A percentile compares a stretch with the other conserved stretches of the same genome.
Conservation (phyloP, 2,888 invertebrate species). For the Caenorhabditis sp. region DNA sequence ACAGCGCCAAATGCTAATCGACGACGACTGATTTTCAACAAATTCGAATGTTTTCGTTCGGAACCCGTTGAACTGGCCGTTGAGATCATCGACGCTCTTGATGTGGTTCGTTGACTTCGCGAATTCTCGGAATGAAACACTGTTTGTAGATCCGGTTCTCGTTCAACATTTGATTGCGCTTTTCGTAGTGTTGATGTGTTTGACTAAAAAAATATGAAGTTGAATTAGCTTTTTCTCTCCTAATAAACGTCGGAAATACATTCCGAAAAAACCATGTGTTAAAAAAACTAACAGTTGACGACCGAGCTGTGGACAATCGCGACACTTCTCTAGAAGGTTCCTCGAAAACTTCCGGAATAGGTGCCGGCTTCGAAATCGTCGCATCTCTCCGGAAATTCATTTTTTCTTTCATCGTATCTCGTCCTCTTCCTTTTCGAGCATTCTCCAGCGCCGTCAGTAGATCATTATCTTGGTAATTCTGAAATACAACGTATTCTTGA, state of each 20-base stretch:
- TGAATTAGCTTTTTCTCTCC: too few relatives aligned
- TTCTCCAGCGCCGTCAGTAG: neutral
- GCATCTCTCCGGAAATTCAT: neutral
- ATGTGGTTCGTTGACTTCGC: neutral
- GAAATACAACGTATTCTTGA: neutral
- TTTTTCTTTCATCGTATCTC: neutral
- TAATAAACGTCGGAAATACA: too few relatives aligned
- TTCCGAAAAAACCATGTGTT: neutral
- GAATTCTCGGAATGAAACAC: neutral
- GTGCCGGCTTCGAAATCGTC: neutral
- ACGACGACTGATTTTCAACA: neutral
- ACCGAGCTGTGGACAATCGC: neutral
- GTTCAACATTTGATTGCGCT: neutral
- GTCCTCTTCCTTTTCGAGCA: neutral
- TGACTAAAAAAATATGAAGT: too few relatives aligned
- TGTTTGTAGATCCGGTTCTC: neutral
- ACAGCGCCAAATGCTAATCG: constrained; percentile 6
- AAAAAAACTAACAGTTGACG: neutral
- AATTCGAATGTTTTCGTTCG: neutral
- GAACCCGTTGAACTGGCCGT: neutral
- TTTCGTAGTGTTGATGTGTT: neutral
- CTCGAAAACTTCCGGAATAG: neutral
- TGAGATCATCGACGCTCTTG: neutral
- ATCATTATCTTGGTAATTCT: neutral
- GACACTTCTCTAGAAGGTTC: neutral